Evolutionary conservation across 2,888 invertebrate species (phyloP).

Genomic region (Ennomos erosarius): DNA sequence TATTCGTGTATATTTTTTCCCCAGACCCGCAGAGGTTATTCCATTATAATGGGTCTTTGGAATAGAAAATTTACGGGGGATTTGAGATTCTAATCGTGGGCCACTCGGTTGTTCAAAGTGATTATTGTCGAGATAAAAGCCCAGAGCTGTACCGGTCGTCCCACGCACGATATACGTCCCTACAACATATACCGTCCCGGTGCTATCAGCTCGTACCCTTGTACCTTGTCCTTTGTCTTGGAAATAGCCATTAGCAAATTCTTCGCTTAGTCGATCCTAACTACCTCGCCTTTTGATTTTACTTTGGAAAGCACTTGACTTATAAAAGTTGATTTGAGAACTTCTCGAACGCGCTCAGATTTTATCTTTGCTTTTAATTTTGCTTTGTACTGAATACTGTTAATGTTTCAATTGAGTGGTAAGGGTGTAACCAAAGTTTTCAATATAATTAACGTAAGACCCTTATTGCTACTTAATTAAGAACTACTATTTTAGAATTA

Average conservation of each 20-base stretch:
- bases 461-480: too few species aligned
- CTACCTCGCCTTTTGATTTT: conserved; percentile 37
- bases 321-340: conserved; percentile 43
- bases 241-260: conserved; percentile 45
- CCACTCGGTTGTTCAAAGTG: conserved; percentile 83
- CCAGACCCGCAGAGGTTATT: conserved; percentile 70
- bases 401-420: conserved; percentile 32
- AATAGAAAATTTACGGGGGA: conserved; percentile 82
- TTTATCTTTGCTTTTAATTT: conserved; percentile 37
- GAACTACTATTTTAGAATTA: too few species aligned
- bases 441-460: conserved; percentile 6
- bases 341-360: conserved; percentile 36
- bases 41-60: conserved; percentile 73
- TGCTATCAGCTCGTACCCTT: conserved; percentile 45
- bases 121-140: conserved; percentile 78
- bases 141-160: conserved; percentile 68
- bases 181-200: conserved; percentile 40
- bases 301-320: conserved; percentile 45
- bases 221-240: conserved; percentile 46
- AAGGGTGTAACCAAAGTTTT: conserved; percentile 10
- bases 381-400: conserved; percentile 31
- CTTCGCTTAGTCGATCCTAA: conserved; percentile 40
- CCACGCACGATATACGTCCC: conserved; percentile 62
- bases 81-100: conserved; percentile 80
- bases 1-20: conserved; percentile 82